phyloP scores from a whole-genome alignment of 2,888 invertebrate genomes.

The Phengaris alcon region DNA sequence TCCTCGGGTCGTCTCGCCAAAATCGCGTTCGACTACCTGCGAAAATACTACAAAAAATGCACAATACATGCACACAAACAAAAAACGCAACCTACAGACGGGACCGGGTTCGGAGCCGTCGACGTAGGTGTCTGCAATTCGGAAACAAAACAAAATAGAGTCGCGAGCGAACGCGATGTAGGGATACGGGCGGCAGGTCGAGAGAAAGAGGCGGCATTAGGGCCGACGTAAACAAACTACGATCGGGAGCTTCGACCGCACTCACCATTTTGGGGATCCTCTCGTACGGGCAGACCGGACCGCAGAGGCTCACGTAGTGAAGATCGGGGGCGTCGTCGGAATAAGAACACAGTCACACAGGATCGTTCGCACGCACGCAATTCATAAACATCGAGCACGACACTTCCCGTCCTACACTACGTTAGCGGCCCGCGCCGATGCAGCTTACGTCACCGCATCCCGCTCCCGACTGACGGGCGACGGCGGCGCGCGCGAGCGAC shows the following conservation, averaged over 20 bases:
- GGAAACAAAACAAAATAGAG: constrained; percentile 79
- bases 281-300: constrained; percentile 54
- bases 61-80: constrained; percentile 64
- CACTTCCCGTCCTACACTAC: constrained; percentile 78
- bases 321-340: constrained; percentile 69
- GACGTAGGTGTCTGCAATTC: constrained; percentile 74
- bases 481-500: constrained; percentile 66
- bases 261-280: constrained; percentile 76
- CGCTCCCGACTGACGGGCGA: constrained; percentile 73
- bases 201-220: constrained; percentile 68
- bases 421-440: constrained; percentile 75
- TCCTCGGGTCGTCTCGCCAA: constrained; percentile 39
- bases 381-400: constrained; percentile 59
- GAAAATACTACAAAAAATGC: constrained; percentile 68
- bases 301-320: constrained; percentile 68
- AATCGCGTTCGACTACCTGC: constrained; percentile 60
- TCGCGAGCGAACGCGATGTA: constrained; percentile 70
- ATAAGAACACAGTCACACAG: constrained; percentile 64
- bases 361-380: constrained; percentile 61
- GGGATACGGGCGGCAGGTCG: constrained; percentile 75
- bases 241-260: constrained; percentile 76
- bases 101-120: constrained; percentile 63
- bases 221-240: constrained; percentile 77
- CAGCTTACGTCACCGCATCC: constrained; percentile 80
- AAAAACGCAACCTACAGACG: constrained; percentile 67